phyloP scores from a whole-genome alignment of 2,888 invertebrate genomes.

The Athalia circularis region DNA sequence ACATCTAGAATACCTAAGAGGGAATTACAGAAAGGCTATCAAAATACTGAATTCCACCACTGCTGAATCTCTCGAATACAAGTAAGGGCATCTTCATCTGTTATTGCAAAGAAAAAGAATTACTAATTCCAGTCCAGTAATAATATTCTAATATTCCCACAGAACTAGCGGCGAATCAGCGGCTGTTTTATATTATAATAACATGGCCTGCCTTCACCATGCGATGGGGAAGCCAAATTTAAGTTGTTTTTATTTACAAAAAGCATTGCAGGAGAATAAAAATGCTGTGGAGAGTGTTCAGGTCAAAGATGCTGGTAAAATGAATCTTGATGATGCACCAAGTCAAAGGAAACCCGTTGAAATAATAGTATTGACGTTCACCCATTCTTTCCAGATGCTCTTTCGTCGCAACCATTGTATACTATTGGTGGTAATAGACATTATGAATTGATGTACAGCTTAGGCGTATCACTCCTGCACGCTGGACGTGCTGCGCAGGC shows the following conservation, averaged over 20 bases:
- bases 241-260: constrained; percentile 86
- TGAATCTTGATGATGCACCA: background rate
- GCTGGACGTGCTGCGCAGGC: constrained; percentile 88
- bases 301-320: constrained; percentile 69
- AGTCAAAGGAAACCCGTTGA: constrained; percentile 17
- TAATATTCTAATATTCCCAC: constrained; percentile 51
- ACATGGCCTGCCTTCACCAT: constrained; percentile 88
- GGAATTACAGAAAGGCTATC: constrained; percentile 79
- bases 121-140: background rate
- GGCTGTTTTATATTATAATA: constrained; percentile 84
- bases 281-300: constrained; percentile 71
- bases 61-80: constrained; percentile 73
- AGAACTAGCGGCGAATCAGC: constrained; percentile 80
- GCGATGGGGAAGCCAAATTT: constrained; percentile 88
- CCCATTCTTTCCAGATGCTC: constrained; percentile 63
- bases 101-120: background rate
- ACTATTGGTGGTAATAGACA: constrained; percentile 79
- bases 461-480: constrained; percentile 89
- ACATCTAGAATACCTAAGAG: constrained; percentile 80
- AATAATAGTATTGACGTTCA: constrained; percentile 40
- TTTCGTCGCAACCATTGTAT: constrained; percentile 78
- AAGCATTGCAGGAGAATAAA: constrained; percentile 86
- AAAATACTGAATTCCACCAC: constrained; percentile 77
- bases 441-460: constrained; percentile 85
- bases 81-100: constrained; percentile 66